phyloP scores from a whole-genome alignment of 2,888 invertebrate species.

The Elegia similella region DNA sequence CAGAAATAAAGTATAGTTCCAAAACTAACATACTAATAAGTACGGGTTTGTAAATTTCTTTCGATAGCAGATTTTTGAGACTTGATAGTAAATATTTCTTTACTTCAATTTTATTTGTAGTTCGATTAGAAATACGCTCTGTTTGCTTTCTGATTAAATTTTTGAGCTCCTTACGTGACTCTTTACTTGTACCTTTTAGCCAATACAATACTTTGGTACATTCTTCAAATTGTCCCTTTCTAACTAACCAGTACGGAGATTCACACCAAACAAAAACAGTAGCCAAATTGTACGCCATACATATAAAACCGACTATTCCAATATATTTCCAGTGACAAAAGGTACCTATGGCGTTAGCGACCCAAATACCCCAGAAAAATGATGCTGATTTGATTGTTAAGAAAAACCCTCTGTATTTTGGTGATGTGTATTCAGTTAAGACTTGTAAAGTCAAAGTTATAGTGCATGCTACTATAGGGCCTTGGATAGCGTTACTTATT shows the following conservation, averaged over 20 bases:
- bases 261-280: slow-evolving; percentile 26
- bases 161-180: slow-evolving; percentile 29
- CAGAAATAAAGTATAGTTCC: slow-evolving; percentile 7
- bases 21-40: slow-evolving; percentile 24
- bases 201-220: slow-evolving; percentile 32
- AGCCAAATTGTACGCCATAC: slow-evolving; percentile 24
- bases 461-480: background rate
- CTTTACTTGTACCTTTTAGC: slow-evolving; percentile 31
- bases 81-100: slow-evolving; percentile 24
- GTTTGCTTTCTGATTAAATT: slow-evolving; percentile 31
- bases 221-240: slow-evolving; percentile 29
- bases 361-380: slow-evolving; percentile 23
- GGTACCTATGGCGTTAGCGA: slow-evolving; percentile 18
- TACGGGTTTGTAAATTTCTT: slow-evolving; percentile 28
- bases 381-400: slow-evolving; percentile 28
- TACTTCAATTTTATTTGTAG: slow-evolving; percentile 19
- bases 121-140: slow-evolving; percentile 28
- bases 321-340: slow-evolving; percentile 28
- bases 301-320: slow-evolving; percentile 24
- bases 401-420: slow-evolving; percentile 27
- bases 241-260: slow-evolving; percentile 31
- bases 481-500: background rate
- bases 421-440: slow-evolving; percentile 25
- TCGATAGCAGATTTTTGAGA: slow-evolving; percentile 16
- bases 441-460: slow-evolving; percentile 11